Conservation (phyloP, 1,140 invertebrate genomes). For the Cryptotermes secundus region DNA sequence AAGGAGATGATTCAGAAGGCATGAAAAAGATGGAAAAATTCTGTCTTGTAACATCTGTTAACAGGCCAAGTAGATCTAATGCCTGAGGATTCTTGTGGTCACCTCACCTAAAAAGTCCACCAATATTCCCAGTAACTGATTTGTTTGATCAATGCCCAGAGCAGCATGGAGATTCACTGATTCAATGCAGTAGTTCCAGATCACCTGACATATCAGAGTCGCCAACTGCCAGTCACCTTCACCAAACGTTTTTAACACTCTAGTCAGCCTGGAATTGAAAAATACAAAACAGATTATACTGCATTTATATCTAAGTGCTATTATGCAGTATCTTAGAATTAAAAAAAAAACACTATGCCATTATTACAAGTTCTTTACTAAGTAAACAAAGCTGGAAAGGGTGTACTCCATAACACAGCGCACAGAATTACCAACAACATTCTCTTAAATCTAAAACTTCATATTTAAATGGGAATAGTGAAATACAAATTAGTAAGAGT, state of each 20-base stretch:
- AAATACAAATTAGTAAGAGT: no score
- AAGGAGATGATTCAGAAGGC: background rate
- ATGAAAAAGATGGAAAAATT: background rate
- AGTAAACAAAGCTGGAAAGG: no score
- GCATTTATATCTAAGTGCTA: no score
- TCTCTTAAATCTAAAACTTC: no score
- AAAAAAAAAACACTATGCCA: no score
- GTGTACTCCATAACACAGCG: no score
- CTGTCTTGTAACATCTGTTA: background rate
- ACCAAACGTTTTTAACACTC: constrained; percentile 55
- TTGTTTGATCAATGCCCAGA: constrained; percentile 54
- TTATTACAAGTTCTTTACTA: no score
- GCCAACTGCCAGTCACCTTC: constrained; percentile 62
- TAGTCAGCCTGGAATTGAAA: constrained; percentile 51
- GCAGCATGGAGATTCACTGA: constrained; percentile 50
- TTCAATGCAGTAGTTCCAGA: constrained; percentile 73
- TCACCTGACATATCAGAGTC: constrained; percentile 61
- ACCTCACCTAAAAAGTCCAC: constrained; percentile 56
- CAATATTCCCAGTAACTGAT: constrained; percentile 55
- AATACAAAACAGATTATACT: no score
- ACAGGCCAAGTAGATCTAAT: background rate
- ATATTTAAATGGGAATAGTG: no score
- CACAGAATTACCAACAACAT: no score
- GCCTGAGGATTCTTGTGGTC: background rate
- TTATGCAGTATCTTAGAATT: no score